Evolutionary conservation across 2,113 vertebrate genomes (phyloP).

Genomic region (Parus major): DNA sequence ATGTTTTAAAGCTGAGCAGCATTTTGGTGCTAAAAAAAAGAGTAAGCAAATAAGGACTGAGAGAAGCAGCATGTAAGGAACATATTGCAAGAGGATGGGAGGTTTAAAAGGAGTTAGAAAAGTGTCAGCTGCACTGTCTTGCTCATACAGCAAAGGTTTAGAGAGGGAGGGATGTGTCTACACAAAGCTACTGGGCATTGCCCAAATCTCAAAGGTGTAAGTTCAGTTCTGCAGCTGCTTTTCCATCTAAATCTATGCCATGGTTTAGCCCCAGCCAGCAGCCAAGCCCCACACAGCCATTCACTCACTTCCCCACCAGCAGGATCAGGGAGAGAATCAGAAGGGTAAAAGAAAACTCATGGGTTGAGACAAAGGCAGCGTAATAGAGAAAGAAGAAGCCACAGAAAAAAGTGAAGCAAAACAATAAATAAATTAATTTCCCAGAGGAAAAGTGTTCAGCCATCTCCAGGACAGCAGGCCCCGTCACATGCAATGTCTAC

Average conservation of each 20-base stretch:
- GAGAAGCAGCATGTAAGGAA: background rate
- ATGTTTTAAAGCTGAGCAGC: background rate
- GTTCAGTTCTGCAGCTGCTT: background rate
- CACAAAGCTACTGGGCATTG: background rate
- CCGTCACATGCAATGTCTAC: background rate
- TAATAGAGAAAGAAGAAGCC: background rate
- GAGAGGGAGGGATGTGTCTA: background rate
- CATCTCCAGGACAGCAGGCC: background rate
- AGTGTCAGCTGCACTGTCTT: background rate
- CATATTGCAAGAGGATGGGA: background rate
- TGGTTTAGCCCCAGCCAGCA: background rate
- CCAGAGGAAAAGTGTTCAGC: background rate
- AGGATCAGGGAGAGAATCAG: background rate
- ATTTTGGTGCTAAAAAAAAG: background rate
- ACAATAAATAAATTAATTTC: background rate
- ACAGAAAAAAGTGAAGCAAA: background rate
- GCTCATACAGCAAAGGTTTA: background rate
- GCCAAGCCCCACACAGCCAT: fast-evolving
- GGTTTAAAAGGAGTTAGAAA: background rate
- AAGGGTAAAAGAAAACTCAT: background rate
- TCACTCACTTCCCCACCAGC: background rate
- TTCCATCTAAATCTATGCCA: background rate
- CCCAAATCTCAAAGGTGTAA: background rate
- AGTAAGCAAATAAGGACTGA: background rate
- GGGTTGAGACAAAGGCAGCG: background rate